Conservation (phyloP, 2,113 vertebrate species). For the Misgurnus anguillicaudatus region DNA sequence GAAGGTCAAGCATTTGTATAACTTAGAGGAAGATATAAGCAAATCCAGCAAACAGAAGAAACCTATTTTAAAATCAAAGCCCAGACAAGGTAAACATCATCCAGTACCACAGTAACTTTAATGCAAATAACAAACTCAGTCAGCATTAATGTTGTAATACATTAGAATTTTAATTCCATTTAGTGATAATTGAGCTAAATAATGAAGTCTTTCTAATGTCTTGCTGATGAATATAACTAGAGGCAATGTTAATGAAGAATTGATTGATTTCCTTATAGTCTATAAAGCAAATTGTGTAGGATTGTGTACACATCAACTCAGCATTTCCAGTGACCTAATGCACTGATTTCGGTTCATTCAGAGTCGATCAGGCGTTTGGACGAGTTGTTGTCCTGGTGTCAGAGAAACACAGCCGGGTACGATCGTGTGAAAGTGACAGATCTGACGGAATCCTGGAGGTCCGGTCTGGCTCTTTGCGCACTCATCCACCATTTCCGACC, state of each 20-base stretch:
- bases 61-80: slow-evolving; percentile 27
- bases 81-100: slow-evolving; percentile 58
- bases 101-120: too few relatives aligned
- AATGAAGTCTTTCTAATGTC: too few relatives aligned
- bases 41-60: slow-evolving; percentile 61
- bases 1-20: slow-evolving; percentile 79
- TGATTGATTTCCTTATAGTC: not conserved
- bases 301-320: not conserved
- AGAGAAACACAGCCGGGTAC: slow-evolving; percentile 81
- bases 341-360: slow-evolving; percentile 9
- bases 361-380: slow-evolving; percentile 69
- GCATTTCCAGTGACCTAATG: not conserved
- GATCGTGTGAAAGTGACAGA: slow-evolving; percentile 74
- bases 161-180: too few relatives aligned
- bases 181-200: not conserved
- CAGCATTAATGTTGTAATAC: too few relatives aligned
- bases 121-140: too few relatives aligned
- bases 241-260: too few relatives aligned
- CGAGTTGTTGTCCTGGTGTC: slow-evolving; percentile 88
- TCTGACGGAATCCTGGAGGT: slow-evolving; percentile 85
- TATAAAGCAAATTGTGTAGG: not conserved
- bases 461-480: slow-evolving; percentile 85
- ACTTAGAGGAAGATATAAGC: slow-evolving; percentile 61
- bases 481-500: slow-evolving; percentile 86
- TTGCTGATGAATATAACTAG: too few relatives aligned